Evolutionary conservation across 2,797 vertebrate species (phyloP).

Genomic region (Leptatherina wallacei): DNA sequence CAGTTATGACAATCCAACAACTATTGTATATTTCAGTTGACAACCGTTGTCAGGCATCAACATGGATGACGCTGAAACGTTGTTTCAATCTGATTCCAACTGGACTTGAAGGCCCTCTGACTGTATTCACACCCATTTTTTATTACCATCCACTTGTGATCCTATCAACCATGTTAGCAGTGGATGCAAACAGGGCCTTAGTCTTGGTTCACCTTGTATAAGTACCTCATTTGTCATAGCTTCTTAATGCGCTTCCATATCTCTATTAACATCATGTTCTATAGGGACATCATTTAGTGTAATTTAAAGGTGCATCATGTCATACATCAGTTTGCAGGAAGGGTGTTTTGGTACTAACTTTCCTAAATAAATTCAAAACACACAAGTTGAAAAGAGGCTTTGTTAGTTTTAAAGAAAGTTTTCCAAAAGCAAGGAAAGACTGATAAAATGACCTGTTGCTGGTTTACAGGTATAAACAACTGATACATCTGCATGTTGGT

Average conservation of each 20-base stretch:
- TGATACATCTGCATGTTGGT: constrained; percentile 58
- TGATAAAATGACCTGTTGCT: not conserved
- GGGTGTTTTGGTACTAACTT: constrained; percentile 8
- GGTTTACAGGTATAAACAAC: not conserved
- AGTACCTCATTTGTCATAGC: constrained; percentile 44
- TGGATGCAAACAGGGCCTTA: not conserved
- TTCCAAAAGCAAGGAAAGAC: not conserved
- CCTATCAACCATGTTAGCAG: not conserved
- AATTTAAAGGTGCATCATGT: constrained; percentile 3
- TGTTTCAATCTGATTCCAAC: too few species aligned
- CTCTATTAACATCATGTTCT: constrained; percentile 66
- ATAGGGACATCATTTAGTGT: constrained; percentile 16
- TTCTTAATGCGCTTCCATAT: constrained; percentile 66
- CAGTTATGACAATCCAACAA: too few species aligned
- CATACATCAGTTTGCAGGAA: not conserved
- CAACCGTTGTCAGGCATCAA: too few species aligned
- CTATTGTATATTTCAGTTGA: too few species aligned
- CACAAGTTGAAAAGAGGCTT: constrained; percentile 5
- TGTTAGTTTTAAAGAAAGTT: not conserved
- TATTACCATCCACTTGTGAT: not conserved
- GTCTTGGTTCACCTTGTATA: constrained; percentile 9
- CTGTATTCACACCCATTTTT: not conserved
- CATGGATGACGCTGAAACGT: too few species aligned
- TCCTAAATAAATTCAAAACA: not conserved
- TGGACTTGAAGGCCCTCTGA: not conserved